Conservation (phyloP, 2,888 invertebrate species). For the Chaetoderma sp. region DNA sequence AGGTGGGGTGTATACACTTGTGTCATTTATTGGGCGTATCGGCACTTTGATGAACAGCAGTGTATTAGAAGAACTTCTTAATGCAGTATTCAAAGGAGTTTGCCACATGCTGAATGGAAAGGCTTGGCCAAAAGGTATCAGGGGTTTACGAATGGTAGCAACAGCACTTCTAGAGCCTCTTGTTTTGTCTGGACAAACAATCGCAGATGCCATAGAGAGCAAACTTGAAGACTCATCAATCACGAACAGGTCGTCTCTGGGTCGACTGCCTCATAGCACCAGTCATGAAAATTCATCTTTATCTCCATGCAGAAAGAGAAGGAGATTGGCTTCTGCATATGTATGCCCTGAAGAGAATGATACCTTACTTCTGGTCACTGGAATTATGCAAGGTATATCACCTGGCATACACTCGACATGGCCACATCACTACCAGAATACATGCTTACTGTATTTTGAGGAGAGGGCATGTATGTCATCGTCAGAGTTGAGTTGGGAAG, state of each 20-base stretch:
- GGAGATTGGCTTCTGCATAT: slow-evolving; percentile 8
- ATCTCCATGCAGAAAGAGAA: slow-evolving; percentile 16
- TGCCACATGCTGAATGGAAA: slow-evolving; percentile 14
- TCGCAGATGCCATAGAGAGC: slow-evolving; percentile 5
- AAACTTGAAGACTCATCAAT: slow-evolving; percentile 7
- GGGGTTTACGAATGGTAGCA: slow-evolving; percentile 2
- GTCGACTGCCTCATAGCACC: slow-evolving; percentile 14
- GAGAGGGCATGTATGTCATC: slow-evolving; percentile 16
- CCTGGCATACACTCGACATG: no score
- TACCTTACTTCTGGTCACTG: no score
- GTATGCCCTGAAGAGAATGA: no score
- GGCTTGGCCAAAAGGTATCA: slow-evolving; percentile 12
- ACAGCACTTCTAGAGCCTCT: no score
- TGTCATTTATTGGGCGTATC: neutral
- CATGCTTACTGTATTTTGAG: neutral
- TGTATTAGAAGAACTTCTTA: no score
- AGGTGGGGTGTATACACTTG: no score
- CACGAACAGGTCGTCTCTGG: slow-evolving; percentile 7
- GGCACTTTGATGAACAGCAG: no score
- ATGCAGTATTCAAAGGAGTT: no score
- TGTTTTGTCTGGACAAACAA: slow-evolving; percentile 2
- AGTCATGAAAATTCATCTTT: slow-evolving; percentile 13
- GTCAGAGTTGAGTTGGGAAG: slow-evolving; percentile 11
- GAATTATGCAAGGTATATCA: no score
- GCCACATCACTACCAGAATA: neutral